phyloP scores from a whole-genome alignment of 1,140 invertebrate genomes.

The Bombus breviceps region DNA sequence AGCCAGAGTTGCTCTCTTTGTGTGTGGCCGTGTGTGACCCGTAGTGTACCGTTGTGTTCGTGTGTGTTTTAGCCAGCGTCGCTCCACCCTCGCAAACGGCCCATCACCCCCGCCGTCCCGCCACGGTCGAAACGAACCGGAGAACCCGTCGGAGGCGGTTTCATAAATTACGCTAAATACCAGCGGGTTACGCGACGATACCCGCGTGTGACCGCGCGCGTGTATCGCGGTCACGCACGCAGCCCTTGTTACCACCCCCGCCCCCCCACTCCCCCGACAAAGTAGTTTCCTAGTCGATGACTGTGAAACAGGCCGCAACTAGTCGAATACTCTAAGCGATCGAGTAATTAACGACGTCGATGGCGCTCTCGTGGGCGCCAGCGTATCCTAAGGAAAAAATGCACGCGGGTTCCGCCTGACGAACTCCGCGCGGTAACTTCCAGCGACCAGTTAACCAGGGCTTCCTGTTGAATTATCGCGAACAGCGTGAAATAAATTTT shows the following conservation, averaged over 20 bases:
- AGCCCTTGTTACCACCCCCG: too few species aligned
- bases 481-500: background rate
- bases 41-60: background rate
- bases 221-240: constrained; percentile 1
- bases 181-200: constrained; percentile 26
- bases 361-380: background rate
- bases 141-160: constrained; percentile 38
- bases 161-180: constrained; percentile 75
- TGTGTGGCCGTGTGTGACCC: constrained; percentile 14
- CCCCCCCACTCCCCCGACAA: background rate
- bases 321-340: background rate
- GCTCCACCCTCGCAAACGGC: background rate
- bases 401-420: background rate
- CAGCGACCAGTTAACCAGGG: background rate
- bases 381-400: background rate
- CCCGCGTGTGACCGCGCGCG: constrained; percentile 8
- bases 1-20: constrained; percentile 60
- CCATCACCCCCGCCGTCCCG: background rate
- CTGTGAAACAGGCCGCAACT: background rate
- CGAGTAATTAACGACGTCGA: background rate
- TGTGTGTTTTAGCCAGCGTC: constrained; percentile 47
- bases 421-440: background rate
- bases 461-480: background rate
- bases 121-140: constrained; percentile 53
- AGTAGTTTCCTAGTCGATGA: background rate